Conservation (phyloP, 2,888 invertebrate genomes). For the Chromoteleia sp. region DNA sequence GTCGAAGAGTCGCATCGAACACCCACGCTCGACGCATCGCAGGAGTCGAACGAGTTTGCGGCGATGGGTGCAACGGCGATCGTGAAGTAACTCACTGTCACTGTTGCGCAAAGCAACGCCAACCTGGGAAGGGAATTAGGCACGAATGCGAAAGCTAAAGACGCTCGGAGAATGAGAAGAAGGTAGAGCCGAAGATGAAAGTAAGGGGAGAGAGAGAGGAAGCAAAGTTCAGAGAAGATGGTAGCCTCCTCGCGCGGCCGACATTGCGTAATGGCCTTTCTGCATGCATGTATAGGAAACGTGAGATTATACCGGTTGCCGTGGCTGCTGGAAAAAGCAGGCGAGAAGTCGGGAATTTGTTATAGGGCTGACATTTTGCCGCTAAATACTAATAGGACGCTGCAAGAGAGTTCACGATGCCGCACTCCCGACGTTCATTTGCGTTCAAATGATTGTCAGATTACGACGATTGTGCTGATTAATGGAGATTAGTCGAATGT, state of each 20-base stretch:
- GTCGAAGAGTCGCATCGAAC: conserved; percentile 60
- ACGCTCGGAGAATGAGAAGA: conserved; percentile 61
- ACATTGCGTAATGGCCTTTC: conserved; percentile 75
- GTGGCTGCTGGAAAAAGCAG: conserved; percentile 65
- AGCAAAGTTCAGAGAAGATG: conserved; percentile 66
- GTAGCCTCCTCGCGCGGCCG: conserved; percentile 41
- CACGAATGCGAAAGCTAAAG: conserved; percentile 60
- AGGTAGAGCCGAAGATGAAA: conserved; percentile 62
- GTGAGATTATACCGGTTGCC: conserved; percentile 68
- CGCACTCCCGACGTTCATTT: conserved; percentile 67
- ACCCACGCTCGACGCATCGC: conserved; percentile 69
- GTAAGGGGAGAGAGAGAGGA: conserved; percentile 63
- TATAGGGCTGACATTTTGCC: conserved; percentile 80
- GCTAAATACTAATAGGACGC: conserved; percentile 80
- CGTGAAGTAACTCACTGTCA: conserved; percentile 74
- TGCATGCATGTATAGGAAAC: conserved; percentile 73
- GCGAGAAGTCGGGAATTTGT: conserved; percentile 73
- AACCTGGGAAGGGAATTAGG: conserved; percentile 65
- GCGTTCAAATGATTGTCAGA: conserved; percentile 54
- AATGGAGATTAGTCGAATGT: conserved; percentile 38
- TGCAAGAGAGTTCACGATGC: conserved; percentile 61
- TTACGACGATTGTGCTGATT: conserved; percentile 47
- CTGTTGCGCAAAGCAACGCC: conserved; percentile 73
- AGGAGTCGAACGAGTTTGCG: conserved; percentile 60
- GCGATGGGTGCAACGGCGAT: conserved; percentile 69